A percentile compares a stretch with the other conserved stretches of the same genome.
Evolutionary conservation across 2,797 vertebrate genomes (phyloP).

Genomic region (Sphenodon punctatus): DNA sequence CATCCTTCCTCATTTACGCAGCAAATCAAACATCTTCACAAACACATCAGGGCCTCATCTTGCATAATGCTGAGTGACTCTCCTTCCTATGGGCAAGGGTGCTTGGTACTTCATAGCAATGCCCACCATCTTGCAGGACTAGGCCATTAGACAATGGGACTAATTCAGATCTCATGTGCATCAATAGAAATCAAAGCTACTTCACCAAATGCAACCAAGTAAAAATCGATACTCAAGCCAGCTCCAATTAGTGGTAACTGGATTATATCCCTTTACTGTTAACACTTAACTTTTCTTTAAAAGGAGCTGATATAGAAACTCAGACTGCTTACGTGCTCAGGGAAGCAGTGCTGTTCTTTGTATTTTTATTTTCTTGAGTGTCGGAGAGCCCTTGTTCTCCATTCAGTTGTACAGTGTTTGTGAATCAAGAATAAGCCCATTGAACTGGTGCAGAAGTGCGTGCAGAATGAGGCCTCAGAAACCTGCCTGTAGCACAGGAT

Average conservation of each 20-base stretch:
- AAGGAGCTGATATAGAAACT: background rate
- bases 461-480: background rate
- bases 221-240: background rate
- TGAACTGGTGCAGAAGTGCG: accelerated
- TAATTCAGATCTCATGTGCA: background rate
- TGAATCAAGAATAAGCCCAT: accelerated
- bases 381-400: background rate
- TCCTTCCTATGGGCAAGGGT: background rate
- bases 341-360: no score
- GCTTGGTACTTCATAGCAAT: no score
- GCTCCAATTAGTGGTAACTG: background rate
- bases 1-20: background rate
- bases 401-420: background rate
- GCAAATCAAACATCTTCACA: background rate
- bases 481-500: accelerated
- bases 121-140: accelerated
- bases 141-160: background rate
- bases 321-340: no score
- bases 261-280: accelerated
- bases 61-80: background rate
- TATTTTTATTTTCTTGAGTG: background rate
- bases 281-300: background rate
- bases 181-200: background rate
- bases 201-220: background rate
- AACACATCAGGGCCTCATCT: background rate